These are phyloP conservation scores for Dipodomys merriami DNA, from an alignment of 2,113 vertebrate genomes.

Conservation along the genomic window DNA sequence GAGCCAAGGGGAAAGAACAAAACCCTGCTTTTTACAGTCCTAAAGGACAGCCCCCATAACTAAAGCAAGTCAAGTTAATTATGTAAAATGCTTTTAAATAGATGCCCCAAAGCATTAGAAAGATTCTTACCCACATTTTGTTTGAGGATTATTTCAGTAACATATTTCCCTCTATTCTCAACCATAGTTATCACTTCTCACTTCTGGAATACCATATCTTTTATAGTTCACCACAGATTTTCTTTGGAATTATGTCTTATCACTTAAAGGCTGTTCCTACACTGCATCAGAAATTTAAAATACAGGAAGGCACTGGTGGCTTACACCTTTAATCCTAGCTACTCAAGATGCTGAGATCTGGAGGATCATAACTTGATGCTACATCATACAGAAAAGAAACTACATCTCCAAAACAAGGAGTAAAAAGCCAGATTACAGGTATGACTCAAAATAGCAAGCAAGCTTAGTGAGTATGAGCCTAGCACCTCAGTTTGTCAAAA, in stretches of 20 bases:
- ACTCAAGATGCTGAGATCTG: too few relatives aligned
- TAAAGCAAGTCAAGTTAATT: not conserved
- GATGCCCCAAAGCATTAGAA: not conserved
- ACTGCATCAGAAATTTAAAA: not conserved
- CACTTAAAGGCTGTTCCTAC: not conserved
- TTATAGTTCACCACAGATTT: conserved; percentile 20
- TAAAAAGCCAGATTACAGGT: too few relatives aligned
- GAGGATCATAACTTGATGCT: too few relatives aligned
- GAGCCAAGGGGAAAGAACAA: not conserved
- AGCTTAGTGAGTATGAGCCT: too few relatives aligned
- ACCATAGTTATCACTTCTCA: conserved; percentile 11
- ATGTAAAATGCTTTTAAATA: conserved; percentile 15
- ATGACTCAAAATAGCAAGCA: too few relatives aligned
- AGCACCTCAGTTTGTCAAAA: too few relatives aligned
- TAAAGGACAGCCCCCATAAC: not conserved
- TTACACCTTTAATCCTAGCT: too few relatives aligned
- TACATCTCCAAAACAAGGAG: too few relatives aligned
- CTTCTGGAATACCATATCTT: not conserved
- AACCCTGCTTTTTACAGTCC: not conserved
- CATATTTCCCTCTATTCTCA: not conserved
- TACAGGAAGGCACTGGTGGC: too few relatives aligned
- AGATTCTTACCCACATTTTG: not conserved
- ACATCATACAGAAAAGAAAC: too few relatives aligned
- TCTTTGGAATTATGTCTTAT: conserved; percentile 30
- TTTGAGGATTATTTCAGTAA: conserved; percentile 20